A percentile compares a stretch with the other conserved stretches of the same genome.
Conservation (phyloP, 1,140 invertebrate genomes). For the Atta cephalotes region DNA sequence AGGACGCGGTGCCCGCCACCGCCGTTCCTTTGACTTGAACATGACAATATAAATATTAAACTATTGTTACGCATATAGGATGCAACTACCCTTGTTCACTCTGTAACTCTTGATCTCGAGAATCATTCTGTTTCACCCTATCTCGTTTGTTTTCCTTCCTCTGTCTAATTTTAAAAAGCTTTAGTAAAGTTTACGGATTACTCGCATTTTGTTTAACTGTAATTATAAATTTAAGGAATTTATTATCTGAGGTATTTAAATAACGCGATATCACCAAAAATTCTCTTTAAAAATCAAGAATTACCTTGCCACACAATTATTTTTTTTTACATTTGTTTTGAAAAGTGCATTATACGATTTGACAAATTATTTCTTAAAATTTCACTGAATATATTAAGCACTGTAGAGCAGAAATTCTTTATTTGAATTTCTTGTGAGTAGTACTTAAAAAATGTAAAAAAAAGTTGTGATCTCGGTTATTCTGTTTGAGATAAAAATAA, state of each 20-base stretch:
- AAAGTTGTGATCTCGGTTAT: neutral
- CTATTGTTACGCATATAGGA: constrained; percentile 47
- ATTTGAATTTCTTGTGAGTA: too few relatives aligned
- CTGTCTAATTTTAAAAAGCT: neutral
- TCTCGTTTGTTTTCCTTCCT: neutral
- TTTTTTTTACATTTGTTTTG: neutral
- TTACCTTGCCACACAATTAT: neutral
- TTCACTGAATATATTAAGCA: too few relatives aligned
- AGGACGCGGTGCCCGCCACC: constrained; percentile 24
- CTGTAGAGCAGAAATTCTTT: too few relatives aligned
- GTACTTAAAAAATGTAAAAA: neutral
- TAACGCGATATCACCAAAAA: neutral
- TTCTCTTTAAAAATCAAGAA: neutral
- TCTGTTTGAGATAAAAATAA: too few relatives aligned
- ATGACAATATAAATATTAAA: constrained; percentile 63
- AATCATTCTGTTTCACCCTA: constrained; percentile 11
- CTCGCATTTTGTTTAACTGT: neutral
- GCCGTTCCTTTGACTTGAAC: constrained; percentile 36
- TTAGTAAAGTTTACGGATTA: neutral
- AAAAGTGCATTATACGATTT: neutral
- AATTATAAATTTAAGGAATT: neutral
- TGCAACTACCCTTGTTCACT: neutral
- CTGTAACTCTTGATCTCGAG: constrained; percentile 1
- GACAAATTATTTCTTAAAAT: too few relatives aligned
- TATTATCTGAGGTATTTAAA: neutral